Evolutionary conservation across 2,113 vertebrate species (phyloP).

Genomic region (Tapirus terrestris): DNA sequence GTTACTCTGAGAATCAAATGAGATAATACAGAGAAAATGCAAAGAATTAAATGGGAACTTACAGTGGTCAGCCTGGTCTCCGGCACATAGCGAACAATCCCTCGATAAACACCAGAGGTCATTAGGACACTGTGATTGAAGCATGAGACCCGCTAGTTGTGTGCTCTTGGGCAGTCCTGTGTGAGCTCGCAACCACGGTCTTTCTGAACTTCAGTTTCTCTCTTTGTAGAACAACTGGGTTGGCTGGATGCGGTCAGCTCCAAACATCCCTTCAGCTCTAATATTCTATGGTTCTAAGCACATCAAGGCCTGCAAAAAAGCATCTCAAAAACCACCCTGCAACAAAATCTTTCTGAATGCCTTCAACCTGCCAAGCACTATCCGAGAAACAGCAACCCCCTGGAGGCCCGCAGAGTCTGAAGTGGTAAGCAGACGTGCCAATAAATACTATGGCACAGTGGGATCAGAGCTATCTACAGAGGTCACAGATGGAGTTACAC

Average conservation of each 20-base stretch:
- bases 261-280: background rate
- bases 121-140: background rate
- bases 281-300: slow-evolving; percentile 11
- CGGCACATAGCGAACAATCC: background rate
- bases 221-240: background rate
- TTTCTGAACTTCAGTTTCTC: slow-evolving; percentile 12
- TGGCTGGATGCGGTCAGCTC: background rate
- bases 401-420: background rate
- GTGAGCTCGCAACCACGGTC: background rate
- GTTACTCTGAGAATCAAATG: slow-evolving; percentile 3
- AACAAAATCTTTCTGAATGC: slow-evolving; percentile 40
- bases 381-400: slow-evolving; percentile 38
- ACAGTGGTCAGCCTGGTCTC: background rate
- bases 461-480: background rate
- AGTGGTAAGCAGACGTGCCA: background rate
- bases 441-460: fast-evolving
- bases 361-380: background rate
- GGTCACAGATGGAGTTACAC: background rate
- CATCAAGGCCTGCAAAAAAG: slow-evolving; percentile 21
- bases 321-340: slow-evolving; percentile 35
- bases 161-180: background rate
- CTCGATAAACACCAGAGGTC: background rate
- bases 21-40: background rate
- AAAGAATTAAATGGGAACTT: background rate
- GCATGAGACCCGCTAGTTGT: background rate